A percentile compares a stretch with the other conserved stretches of the same genome.
Evolutionary conservation across 2,888 invertebrate species (phyloP).

Genomic region (Vandiemenella viatica): DNA sequence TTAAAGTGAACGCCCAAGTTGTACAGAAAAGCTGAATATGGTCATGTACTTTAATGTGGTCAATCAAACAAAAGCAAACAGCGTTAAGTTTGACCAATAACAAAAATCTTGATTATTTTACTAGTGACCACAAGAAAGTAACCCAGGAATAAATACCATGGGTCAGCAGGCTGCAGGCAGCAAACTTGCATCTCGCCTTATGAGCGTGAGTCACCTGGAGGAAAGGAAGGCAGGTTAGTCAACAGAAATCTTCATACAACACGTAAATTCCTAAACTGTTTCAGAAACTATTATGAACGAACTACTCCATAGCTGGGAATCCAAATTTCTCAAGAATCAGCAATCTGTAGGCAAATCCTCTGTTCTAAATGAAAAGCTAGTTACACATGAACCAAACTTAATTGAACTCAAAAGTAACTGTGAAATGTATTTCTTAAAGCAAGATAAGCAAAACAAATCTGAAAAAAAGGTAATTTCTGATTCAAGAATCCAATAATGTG

Average conservation of each 20-base stretch:
- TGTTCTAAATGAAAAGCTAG: conserved; percentile 14
- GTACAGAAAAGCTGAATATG: conserved; percentile 13
- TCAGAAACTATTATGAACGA: conserved; percentile 5
- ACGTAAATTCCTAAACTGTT: conserved; percentile 1
- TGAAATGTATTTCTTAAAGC: no score
- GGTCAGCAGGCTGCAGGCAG: conserved; percentile 23
- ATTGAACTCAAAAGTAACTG: no score
- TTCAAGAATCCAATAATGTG: no score
- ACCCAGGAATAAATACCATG: conserved; percentile 41
- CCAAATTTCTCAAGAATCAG: conserved; percentile 13
- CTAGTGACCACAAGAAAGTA: conserved; percentile 28
- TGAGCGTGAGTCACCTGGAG: conserved; percentile 30
- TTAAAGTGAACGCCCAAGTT: conserved; percentile 12
- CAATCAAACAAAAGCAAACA: conserved; percentile 18
- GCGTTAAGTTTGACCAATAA: conserved; percentile 19
- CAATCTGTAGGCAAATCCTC: conserved; percentile 11
- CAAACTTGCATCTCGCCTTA: conserved; percentile 17
- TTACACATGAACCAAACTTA: no score
- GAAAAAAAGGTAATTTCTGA: no score
- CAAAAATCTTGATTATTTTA: conserved; percentile 31
- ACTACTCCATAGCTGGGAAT: conserved; percentile 15
- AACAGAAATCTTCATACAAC: conserved; percentile 21
- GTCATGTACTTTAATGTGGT: conserved; percentile 14
- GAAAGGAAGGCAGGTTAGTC: conserved; percentile 38
- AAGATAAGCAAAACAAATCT: no score